phyloP scores from a whole-genome alignment of 2,113 vertebrate genomes.

The Malurus alboscapulatus region DNA sequence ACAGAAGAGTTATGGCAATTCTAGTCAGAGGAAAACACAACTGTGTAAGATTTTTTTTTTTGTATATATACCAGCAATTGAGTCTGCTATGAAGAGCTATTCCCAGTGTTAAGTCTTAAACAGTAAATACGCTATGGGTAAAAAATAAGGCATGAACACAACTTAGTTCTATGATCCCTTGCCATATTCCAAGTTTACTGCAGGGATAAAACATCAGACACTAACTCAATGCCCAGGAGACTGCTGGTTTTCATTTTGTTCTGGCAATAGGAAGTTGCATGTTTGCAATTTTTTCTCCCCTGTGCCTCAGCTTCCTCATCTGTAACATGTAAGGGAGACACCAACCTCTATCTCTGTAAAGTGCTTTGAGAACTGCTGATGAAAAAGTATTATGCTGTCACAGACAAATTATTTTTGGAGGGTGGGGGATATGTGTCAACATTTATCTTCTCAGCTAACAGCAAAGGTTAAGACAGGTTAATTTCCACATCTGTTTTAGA shows the following conservation, averaged over 20 bases:
- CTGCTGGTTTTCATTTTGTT: background rate
- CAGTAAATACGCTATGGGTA: rapidly evolving
- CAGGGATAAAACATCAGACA: background rate
- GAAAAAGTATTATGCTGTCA: background rate
- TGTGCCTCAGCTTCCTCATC: background rate
- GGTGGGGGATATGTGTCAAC: background rate
- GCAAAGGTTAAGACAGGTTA: background rate
- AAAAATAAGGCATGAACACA: background rate
- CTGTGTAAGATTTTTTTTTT: background rate
- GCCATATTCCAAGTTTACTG: background rate
- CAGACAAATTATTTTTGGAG: background rate
- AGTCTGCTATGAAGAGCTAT: background rate
- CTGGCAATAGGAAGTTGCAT: background rate
- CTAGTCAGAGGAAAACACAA: background rate
- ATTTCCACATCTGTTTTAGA: background rate
- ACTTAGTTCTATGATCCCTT: background rate
- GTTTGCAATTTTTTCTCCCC: background rate
- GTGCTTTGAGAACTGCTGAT: background rate
- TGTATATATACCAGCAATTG: background rate
- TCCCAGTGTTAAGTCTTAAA: background rate
- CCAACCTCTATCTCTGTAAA: background rate
- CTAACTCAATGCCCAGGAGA: background rate
- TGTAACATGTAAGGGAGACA: background rate
- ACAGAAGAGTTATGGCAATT: background rate
- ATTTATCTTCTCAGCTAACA: background rate